Evolutionary conservation across 1,140 invertebrate species (phyloP).

Genomic region (Batillaria attramentaria): DNA sequence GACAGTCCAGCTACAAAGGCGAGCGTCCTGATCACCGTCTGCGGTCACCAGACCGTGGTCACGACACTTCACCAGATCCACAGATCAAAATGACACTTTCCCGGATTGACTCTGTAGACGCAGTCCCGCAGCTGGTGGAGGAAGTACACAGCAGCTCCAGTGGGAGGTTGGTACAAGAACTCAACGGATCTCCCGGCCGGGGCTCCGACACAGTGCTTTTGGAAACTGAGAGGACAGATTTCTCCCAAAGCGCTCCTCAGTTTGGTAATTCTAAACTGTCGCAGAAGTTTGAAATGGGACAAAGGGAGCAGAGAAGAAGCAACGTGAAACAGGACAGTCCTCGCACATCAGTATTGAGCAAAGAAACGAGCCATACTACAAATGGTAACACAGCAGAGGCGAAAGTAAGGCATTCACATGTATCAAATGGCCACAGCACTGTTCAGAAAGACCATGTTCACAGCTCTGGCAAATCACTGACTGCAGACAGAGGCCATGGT

Average conservation of each 20-base stretch:
- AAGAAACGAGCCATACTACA: too few relatives aligned
- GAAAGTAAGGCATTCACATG: not conserved
- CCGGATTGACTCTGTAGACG: not conserved
- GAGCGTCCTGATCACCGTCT: conserved; percentile 15
- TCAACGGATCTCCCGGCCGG: not conserved
- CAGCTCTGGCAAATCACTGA: not conserved
- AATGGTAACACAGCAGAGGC: not conserved
- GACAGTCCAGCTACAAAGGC: conserved; percentile 28
- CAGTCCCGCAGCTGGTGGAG: conserved; percentile 11
- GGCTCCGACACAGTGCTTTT: not conserved
- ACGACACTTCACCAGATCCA: not conserved
- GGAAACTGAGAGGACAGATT: conserved; percentile 8
- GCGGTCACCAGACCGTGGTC: conserved; percentile 10
- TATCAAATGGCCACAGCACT: not conserved
- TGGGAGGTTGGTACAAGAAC: conserved; percentile 8
- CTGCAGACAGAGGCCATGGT: not conserved
- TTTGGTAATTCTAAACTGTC: conserved; percentile 19
- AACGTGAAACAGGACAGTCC: conserved; percentile 7
- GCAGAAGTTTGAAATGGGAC: not conserved
- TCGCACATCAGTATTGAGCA: too few relatives aligned
- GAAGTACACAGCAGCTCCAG: conserved; percentile 26
- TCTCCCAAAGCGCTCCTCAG: conserved; percentile 4
- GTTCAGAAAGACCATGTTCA: conserved; percentile 3
- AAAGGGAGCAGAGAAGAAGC: too few relatives aligned
- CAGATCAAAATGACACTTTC: not conserved